Base-by-base conservation (phyloP, 2,797 vertebrate genomes). In the Pseudomugil tenellus region DNA sequence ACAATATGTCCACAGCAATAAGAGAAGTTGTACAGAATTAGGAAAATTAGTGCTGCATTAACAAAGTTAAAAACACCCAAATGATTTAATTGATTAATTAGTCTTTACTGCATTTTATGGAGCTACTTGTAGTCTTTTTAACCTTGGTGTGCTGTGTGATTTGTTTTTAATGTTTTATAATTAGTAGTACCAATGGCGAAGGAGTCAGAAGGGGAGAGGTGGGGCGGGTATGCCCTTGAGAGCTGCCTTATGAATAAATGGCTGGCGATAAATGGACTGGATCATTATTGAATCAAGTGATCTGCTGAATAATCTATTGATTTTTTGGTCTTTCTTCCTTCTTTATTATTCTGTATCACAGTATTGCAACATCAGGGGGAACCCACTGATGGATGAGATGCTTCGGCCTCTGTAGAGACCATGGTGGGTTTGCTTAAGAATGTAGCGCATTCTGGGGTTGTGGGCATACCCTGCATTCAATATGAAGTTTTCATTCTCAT, bases 251-350 rank as follows among this genome's bases (percentile, higher is more conserved):
- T 94, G 91, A 94, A 92, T 93, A 94, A 94, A 90, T 76, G 82
- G 85, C 86, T 80, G 83, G 91, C 91, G 84, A 94, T 94, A 94
- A 94, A 94, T 94, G 91, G 90, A 92, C 93, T 89, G 91, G 93
- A 92, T 94, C 93, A 93, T 94, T 94, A 94, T 90, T 90, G 93
- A 94, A 95, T 94, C 93, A 94, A 94, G 92, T 89, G 92, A 95
- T 94, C 94, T 93, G 93, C 93, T 91, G 92, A 94, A 94, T 94
- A 94, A 95, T 94, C 88, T 93, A 95, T 95, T 93, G 94, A 95
- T 94, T 94, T 94, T 93, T 87, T 85, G 85, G 88, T 90, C 92
- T 93, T 94, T 93, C 91, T 90, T 92, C 92, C 92, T 92, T 94
- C 93, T 93, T 94, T 93, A 93, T 94, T 93, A 94, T 95, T 94